A percentile compares a stretch with the other conserved stretches of the same genome.
Conservation (phyloP, 2,113 vertebrate genomes). For the Barnardius zonarius region DNA sequence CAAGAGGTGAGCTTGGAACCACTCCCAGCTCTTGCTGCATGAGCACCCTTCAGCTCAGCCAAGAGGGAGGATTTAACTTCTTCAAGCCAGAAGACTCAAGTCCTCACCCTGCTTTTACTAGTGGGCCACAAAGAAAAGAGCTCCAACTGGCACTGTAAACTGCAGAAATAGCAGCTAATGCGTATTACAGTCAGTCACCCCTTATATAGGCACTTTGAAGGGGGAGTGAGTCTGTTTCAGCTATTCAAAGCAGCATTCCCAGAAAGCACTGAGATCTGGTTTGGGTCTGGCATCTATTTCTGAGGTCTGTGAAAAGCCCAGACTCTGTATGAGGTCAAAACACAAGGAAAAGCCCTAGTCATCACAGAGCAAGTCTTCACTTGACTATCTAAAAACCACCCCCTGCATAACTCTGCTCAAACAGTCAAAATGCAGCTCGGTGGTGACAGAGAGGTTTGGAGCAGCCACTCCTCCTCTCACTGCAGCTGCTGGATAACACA, state of each 20-base stretch:
- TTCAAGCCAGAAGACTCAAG: background rate
- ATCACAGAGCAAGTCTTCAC: background rate
- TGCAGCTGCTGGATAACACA: background rate
- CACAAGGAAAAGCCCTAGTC: background rate
- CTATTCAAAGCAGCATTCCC: constrained; percentile 3
- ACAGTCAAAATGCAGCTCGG: background rate
- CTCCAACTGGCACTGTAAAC: background rate
- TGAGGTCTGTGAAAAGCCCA: background rate
- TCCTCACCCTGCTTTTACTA: background rate
- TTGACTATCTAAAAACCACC: background rate
- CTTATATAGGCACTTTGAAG: background rate
- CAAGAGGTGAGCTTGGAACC: background rate
- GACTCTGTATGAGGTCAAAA: background rate
- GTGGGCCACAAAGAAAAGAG: background rate
- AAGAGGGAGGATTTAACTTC: background rate
- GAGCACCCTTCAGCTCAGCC: background rate
- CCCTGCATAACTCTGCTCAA: background rate
- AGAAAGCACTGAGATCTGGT: background rate
- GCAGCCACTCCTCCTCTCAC: background rate
- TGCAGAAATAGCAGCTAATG: background rate
- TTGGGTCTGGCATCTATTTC: background rate
- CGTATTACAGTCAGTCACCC: background rate
- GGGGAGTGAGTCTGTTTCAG: background rate
- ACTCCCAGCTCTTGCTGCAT: background rate
- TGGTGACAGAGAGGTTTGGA: background rate